Conservation (phyloP, 1,140 invertebrate species). For the Drosophila auraria region DNA sequence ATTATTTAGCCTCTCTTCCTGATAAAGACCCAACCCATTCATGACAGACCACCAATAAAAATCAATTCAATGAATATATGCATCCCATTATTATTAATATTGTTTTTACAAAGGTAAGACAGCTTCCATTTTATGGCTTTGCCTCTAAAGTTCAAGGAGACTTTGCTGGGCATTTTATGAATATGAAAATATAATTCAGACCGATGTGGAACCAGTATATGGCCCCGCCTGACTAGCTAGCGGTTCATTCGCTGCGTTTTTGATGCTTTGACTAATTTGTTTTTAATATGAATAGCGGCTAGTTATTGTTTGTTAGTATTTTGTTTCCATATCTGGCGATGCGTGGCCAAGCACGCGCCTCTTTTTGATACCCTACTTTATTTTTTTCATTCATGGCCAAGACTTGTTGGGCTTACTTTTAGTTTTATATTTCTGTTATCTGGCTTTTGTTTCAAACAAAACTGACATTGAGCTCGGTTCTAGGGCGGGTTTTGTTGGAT, state of each 20-base stretch:
- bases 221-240: slow-evolving; percentile 15
- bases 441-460: background rate
- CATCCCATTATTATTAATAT: slow-evolving; percentile 16
- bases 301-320: slow-evolving; percentile 9
- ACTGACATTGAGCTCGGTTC: slow-evolving; percentile 6
- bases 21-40: slow-evolving; percentile 8
- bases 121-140: slow-evolving; percentile 45
- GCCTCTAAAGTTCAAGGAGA: slow-evolving; percentile 76
- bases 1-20: slow-evolving; percentile 9
- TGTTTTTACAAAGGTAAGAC: slow-evolving; percentile 39
- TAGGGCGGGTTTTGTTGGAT: background rate
- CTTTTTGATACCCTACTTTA: slow-evolving; percentile 31
- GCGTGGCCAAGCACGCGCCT: slow-evolving; percentile 47
- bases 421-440: slow-evolving; percentile 27
- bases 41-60: slow-evolving; percentile 10
- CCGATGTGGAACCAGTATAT: slow-evolving; percentile 24
- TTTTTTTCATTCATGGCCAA: slow-evolving; percentile 31
- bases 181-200: slow-evolving; percentile 53
- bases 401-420: background rate
- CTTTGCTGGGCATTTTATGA: slow-evolving; percentile 16
- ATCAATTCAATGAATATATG: slow-evolving; percentile 21
- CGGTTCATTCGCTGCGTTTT: slow-evolving; percentile 36
- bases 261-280: slow-evolving; percentile 63
- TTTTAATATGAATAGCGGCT: slow-evolving; percentile 68
- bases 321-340: slow-evolving; percentile 27